phyloP scores from a whole-genome alignment of 2,113 vertebrate species.

The Craseonycteris thonglongyai region DNA sequence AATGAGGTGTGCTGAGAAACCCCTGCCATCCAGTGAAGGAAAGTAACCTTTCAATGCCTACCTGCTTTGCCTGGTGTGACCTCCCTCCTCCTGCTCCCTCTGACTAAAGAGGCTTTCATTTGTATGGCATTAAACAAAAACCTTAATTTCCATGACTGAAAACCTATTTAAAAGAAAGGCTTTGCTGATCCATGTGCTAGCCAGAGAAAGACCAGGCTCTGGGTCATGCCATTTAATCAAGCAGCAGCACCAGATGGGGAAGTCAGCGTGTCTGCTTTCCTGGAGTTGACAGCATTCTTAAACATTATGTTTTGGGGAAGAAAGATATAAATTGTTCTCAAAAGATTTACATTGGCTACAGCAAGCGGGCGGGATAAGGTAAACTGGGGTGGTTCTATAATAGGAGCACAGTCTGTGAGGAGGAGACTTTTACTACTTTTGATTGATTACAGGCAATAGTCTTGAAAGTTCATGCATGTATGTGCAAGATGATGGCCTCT shows the following conservation, averaged over 20 bases:
- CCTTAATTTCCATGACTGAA: not conserved
- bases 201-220: not conserved
- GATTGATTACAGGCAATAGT: not conserved
- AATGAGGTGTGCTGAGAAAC: not conserved
- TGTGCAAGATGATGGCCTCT: not conserved
- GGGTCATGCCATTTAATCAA: not conserved
- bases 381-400: not conserved
- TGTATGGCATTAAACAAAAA: not conserved
- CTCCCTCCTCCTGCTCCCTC: not conserved
- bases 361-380: not conserved
- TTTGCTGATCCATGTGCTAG: not conserved
- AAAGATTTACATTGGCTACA: too few relatives aligned
- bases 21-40: not conserved
- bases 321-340: not conserved
- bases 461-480: not conserved
- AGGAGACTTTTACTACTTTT: not conserved
- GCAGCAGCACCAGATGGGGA: not conserved
- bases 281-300: not conserved
- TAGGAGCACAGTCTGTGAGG: not conserved
- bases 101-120: not conserved
- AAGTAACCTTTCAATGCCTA: not conserved
- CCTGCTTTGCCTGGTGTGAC: not conserved
- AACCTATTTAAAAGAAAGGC: not conserved
- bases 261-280: not conserved
- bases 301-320: not conserved